Evolutionary conservation across 2,888 invertebrate species (phyloP), one percentile per base, ranked within the genome.

Genomic region (Drosophila limbata): DNA sequence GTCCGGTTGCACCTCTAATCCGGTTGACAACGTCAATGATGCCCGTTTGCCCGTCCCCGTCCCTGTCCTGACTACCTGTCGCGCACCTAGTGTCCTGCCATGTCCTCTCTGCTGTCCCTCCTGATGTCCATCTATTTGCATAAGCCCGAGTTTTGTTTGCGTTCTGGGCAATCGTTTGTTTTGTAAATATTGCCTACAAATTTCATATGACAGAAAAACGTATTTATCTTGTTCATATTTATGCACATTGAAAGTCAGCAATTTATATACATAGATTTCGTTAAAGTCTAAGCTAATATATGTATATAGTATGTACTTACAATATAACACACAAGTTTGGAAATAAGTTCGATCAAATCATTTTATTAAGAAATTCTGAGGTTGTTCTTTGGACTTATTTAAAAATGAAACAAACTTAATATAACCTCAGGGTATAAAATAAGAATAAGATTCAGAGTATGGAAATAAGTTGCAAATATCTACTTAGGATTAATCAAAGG

Each of bases 1-100:
- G 72, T 89, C 89, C 84, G 89, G 87, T 84, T 76, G 76, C 70
- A 79, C 53, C 66, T 67, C 73, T 89, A 89, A 85, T 86, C 89
- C 85, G 85, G 82, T 87, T 70, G 75, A 64, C 81, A 52, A 65
- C 73, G 77, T 83, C 77, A 80, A 73, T 81, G 70, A 69, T 73
- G 69, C 44, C 13, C 42, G 64, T 42, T 64, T 69, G 77, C 39
- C 63, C 35, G 64, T 15, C 40, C 25, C 25, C 5, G 25, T 5
- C 25, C 25, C 9, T 45, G 25, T 11, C 15, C 61, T 37, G 37
- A 2, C 56, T 66, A 67, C 77, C 73, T 69, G 64, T 37, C 35
- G 45, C 11, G 35, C 53, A 37, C 31, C n/a, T 11, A 35, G 10
- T 13, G 42, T 57, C 40, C 53, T 64, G 35, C 35, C 51, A 15